Base-by-base conservation (phyloP, 2,888 invertebrate species). In the Psylliodes chrysocephalus region DNA sequence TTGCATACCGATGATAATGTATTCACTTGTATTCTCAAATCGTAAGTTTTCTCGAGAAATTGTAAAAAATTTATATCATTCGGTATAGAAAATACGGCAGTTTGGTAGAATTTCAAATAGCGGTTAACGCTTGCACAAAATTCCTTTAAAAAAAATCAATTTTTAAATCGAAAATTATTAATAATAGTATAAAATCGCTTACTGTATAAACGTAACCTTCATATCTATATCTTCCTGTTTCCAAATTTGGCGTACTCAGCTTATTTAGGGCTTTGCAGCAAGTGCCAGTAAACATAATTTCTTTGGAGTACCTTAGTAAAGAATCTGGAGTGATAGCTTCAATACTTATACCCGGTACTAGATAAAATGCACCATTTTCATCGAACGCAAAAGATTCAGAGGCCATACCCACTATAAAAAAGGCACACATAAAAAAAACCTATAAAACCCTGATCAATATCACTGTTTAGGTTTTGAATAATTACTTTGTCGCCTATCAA, bases 61-160 rank as follows among this genome's bases (percentile, higher is more conserved):
- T 70, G 70, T 25, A 82, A 66, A 53, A 79, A 72, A 61, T 73
- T 75, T 10, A 72, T 69, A 1, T 69, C 67, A 63, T 80, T 77
- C 1, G 79, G 71, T 40, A 81, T 71, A 8, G 75, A 75, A 8
- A 81, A 72, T n/a, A 77, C 72, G 1, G 80, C 80, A 12, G 87
- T 78, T 1, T 89, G 86, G 75, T 88, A 89, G 33, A 86, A 85
- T 17, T 87, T 77, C 15, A 91, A 78, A 72, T 88, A 90, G 12
- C 84, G 83, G 59, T 85, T 83, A 15, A 90, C 82, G 14, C 87
- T 86, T 69, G 87, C 86, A 69, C 89, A 87, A 44, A 89, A 82
- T 3, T 89, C 87, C 90, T n/a, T n/a, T 90, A 56, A 59, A 74
- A 71, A 60, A 65, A 42, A 59, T 7, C 7, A 46, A 22, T 22